Evolutionary conservation across 1,140 invertebrate genomes (phyloP).

Genomic region (Aporrectodea caliginosa): DNA sequence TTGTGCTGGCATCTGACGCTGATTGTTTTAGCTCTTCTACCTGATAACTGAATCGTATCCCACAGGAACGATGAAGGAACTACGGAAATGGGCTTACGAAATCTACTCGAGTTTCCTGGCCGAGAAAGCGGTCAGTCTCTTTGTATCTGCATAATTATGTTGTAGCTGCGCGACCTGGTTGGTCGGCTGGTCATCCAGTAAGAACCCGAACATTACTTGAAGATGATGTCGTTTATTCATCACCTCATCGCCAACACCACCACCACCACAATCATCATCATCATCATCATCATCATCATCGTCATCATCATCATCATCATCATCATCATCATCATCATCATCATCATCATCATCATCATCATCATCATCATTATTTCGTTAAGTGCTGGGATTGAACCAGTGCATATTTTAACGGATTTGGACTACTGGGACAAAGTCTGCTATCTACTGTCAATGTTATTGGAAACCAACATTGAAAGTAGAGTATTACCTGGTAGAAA

Average conservation of each 20-base stretch:
- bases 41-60: constrained; percentile 80
- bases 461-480: too few species aligned
- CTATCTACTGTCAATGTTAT: too few species aligned
- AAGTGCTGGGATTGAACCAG: too few species aligned
- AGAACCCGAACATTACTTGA: too few species aligned
- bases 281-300: not conserved
- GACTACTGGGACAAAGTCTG: too few species aligned
- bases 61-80: constrained; percentile 78
- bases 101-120: constrained; percentile 94
- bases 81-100: constrained; percentile 95
- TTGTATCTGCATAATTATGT: too few species aligned
- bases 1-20: constrained; percentile 31
- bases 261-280: constrained; percentile 3
- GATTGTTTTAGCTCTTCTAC: constrained; percentile 74
- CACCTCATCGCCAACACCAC: not conserved
- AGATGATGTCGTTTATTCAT: too few species aligned
- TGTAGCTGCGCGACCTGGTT: not conserved
- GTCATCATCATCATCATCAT: not conserved
- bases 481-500: too few species aligned
- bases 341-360: constrained; percentile 8
- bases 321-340: constrained; percentile 17
- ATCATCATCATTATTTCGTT: not conserved
- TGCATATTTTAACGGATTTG: too few species aligned
- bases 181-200: not conserved
- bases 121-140: constrained; percentile 71